Evolutionary conservation across 1,140 invertebrate genomes (phyloP), one percentile per base, ranked within the genome.

Genomic region (Mycetomoellerius zeteki): DNA sequence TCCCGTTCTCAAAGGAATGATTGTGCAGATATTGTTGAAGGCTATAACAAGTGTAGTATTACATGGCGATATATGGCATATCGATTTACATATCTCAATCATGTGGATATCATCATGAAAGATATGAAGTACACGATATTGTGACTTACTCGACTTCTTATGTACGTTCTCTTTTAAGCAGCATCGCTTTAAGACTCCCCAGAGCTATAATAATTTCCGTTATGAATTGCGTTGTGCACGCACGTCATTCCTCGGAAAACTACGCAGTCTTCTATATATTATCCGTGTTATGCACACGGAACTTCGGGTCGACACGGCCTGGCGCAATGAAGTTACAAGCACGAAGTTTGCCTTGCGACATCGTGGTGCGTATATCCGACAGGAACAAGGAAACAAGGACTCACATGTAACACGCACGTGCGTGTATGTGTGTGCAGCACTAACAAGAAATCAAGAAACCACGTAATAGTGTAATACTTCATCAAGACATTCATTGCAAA

Each of bases 241-340:
- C 80, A 84, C 80, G 69, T 84, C 80, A 84, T 60, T 73, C 27
- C 37, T 60, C 37, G 24, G 24, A 73, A 84, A 54, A 60, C 80
- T 75, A 84, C 56, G 80, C 80, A 75, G 43, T 30, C 62, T 86
- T 81, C 77, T 78, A 58, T 81, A 86, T 80, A 80, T 81, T 81
- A 86, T 81, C 54, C 24, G 33, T 86, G 76, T 86, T 86, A 60
- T 86, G 47, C 24, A 84, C 69, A 69, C 24, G 62, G 43, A 86
- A 86, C 60, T 86, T 86, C 50, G n/a, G 37, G 69, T 75, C 76
- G 75, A 81, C 77, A 78, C 37, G 62, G 27, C 64, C 54, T 56
- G 64, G 62, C 50, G 77, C 77, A 86, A 86, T 80, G 64, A 86
- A 69, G 85, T 86, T 86, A 86, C 85, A 81, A 69, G 76, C 62